phyloP scores from a whole-genome alignment of 30 jellyfish, hydroid and myxozoan genomes.

The Aurelia aurita complex sp. Pacific region DNA sequence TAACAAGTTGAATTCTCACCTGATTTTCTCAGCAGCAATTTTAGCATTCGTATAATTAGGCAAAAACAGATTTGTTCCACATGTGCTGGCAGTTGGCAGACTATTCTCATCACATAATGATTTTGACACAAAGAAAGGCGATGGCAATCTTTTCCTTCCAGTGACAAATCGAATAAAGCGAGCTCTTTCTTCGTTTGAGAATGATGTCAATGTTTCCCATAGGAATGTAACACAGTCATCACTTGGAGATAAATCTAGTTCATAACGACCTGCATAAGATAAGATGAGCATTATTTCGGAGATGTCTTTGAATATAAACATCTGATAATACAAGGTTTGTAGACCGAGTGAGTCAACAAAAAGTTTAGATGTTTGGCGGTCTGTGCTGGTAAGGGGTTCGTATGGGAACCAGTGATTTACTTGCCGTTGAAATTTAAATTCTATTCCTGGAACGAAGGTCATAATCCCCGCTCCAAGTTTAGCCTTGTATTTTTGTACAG shows the following conservation, averaged over 20 bases:
- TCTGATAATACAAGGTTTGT: neutral
- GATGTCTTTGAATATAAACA: neutral
- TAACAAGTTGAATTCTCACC: constrained; percentile 48
- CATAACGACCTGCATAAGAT: constrained; percentile 86
- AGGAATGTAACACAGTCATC: constrained; percentile 65
- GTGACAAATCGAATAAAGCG: constrained; percentile 91
- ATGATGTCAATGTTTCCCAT: constrained; percentile 80
- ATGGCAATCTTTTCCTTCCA: constrained; percentile 88
- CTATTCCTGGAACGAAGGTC: no score
- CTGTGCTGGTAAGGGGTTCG: no score
- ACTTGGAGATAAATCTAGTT: constrained; percentile 57
- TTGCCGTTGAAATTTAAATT: no score
- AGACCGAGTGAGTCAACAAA: no score
- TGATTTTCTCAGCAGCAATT: constrained; percentile 77
- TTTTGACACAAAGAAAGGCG: constrained; percentile 82
- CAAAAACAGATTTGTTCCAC: constrained; percentile 87
- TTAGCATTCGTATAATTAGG: constrained; percentile 80
- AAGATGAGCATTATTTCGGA: neutral
- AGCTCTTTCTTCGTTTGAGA: constrained; percentile 80
- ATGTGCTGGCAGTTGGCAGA: constrained; percentile 93
- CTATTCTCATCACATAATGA: constrained; percentile 64
- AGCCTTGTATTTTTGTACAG: no score
- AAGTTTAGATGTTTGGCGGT: no score
- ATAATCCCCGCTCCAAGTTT: no score
- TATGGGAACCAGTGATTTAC: no score